A percentile compares a stretch with the other conserved stretches of the same genome.
Evolutionary conservation across 2,888 invertebrate genomes (phyloP).

Genomic region (Oxystoma pomonae): DNA sequence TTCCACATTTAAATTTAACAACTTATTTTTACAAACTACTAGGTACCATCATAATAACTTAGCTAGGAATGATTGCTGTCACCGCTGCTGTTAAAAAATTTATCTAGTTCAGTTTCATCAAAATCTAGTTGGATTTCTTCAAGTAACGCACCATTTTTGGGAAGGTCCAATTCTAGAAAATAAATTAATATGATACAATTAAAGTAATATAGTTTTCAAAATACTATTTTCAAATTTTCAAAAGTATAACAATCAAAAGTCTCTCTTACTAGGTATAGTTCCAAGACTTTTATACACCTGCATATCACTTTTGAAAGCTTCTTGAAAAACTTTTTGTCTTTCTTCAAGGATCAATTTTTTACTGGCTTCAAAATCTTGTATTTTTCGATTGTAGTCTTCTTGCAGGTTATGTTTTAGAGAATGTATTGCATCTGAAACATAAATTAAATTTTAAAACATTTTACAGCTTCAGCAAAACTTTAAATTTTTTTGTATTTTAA

Average conservation of each 20-base stretch:
- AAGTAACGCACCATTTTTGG: slow-evolving; percentile 49
- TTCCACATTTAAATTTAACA: no score
- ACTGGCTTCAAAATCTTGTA: slow-evolving; percentile 55
- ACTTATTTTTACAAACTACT: no score
- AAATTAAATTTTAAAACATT: no score
- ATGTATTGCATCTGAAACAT: not conserved
- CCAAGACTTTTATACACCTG: slow-evolving; percentile 61
- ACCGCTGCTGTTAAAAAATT: slow-evolving; percentile 51
- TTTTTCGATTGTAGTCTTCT: slow-evolving; percentile 54
- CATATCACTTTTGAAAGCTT: slow-evolving; percentile 65
- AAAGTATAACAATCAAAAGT: no score
- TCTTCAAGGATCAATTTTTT: slow-evolving; percentile 57
- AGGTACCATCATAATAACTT: no score
- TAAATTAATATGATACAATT: not conserved
- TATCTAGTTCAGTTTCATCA: slow-evolving; percentile 58
- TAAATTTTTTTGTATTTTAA: no score
- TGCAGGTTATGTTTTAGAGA: slow-evolving; percentile 51
- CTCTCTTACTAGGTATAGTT: slow-evolving; percentile 54
- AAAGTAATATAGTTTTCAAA: no score
- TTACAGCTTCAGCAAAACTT: not conserved
- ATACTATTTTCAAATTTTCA: no score
- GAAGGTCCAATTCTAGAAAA: slow-evolving; percentile 30
- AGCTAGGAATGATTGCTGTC: no score
- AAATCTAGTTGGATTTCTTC: slow-evolving; percentile 62
- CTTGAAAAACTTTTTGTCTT: slow-evolving; percentile 64